Evolutionary conservation across 2,797 vertebrate genomes (phyloP), one percentile per base, ranked within the genome.

Genomic region (Nyctalus aviator): DNA sequence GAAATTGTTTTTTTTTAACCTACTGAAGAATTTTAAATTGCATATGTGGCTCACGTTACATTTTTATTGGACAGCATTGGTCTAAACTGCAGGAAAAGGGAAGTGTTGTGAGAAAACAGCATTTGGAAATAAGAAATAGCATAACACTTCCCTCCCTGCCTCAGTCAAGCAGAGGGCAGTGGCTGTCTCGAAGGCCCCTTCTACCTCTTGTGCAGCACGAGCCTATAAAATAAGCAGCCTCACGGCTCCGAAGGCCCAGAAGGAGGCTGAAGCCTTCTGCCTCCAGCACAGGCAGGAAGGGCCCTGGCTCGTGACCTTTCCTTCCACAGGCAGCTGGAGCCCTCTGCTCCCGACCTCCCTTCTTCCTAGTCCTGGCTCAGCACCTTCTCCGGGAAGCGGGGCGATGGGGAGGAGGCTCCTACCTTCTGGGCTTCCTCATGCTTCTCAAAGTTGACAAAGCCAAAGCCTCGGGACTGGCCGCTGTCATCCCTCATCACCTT

Each of bases 361-460:
- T 71, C 68, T 20, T 75, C 81, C 84, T 13, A 66, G 46, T 8
- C 41, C 68, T 44, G 50, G 73, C 30, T 82, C 2, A 0, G 1
- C 13, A 18, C 23, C 25, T 79, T 50, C 17, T 69, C 46, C 15
- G 9, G 3, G 23, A 59, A 48, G n/a, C 27, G 46, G 73, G 77
- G 66, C 66, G 30, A 0, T 0, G 0, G 90, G 84, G 64, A 92
- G n/a, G n/a, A 91, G 35, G n/a, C 23, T 88, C 98, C 97, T 98
- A 99, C 99, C 99, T 99, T 99, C 97, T 99, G 99, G 69, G 99
- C 99, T 97, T 99, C 99, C 96, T 99, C 99, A 0, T 99, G 99
- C 96, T 98, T 99, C 93, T 99, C 99, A 23, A 98, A 99, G 98
- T 99, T 99, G 84, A 99, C 99, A 93, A 99, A 99, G 9, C 99